A percentile compares a stretch with the other conserved stretches of the same genome.
These are phyloP conservation scores for Penaeus japonicus DNA, from an alignment of 1,140 invertebrate species.

Conservation along the genomic window DNA sequence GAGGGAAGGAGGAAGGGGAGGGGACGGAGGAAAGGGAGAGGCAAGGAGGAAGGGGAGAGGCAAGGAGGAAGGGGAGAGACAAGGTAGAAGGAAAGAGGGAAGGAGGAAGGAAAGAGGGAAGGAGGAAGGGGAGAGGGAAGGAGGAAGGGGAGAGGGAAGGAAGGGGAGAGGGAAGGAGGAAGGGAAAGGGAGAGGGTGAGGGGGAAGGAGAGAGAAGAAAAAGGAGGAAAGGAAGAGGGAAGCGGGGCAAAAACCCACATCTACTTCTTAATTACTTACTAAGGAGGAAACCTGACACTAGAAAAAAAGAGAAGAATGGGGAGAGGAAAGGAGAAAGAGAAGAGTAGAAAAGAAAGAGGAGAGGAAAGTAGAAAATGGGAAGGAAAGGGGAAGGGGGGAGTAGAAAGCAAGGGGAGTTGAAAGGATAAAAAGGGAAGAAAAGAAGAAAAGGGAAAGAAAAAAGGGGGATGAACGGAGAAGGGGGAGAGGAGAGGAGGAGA, in stretches of 20 bases:
- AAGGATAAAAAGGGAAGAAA: not conserved
- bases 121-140: too few species aligned
- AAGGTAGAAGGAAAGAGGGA: too few species aligned
- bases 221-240: not conserved
- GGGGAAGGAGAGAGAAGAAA: not conserved
- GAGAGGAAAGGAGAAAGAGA: not conserved
- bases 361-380: not conserved
- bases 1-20: not conserved
- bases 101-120: not conserved
- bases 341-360: not conserved
- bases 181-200: not conserved
- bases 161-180: not conserved
- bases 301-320: not conserved
- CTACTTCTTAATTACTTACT: too few species aligned
- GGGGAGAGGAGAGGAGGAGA: not conserved
- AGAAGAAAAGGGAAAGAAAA: not conserved
- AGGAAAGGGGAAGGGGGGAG: not conserved
- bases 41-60: not conserved
- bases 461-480: not conserved
- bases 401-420: not conserved
- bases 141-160: not conserved
- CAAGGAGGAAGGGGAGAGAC: too few species aligned
- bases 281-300: too few species aligned
- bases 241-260: too few species aligned
- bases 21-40: too few species aligned